phyloP scores from a whole-genome alignment of 2,888 invertebrate species.

The Elysia crispata region DNA sequence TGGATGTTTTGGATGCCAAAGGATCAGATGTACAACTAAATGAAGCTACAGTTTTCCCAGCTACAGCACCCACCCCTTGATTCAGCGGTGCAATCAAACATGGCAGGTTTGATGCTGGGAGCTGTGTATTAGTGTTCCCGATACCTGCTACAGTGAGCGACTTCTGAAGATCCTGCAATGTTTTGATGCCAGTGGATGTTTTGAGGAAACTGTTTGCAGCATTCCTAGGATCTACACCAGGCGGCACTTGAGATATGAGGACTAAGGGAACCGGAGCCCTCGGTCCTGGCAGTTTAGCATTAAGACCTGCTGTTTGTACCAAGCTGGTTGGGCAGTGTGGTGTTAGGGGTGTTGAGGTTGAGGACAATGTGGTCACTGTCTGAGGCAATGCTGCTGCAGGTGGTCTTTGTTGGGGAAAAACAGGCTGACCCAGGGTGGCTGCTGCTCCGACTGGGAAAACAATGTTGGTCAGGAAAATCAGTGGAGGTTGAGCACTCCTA shows the following conservation, averaged over 20 bases:
- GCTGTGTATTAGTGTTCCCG: conserved; percentile 24
- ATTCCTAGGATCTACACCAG: conserved; percentile 29
- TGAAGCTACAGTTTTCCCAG: not conserved
- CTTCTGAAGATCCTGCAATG: conserved; percentile 33
- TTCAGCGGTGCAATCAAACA: not conserved
- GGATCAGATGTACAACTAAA: too few species aligned
- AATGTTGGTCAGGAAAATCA: conserved; percentile 45
- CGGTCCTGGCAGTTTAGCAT: too few species aligned
- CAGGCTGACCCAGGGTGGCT: too few species aligned
- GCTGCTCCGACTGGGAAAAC: conserved; percentile 25
- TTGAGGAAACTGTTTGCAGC: conserved; percentile 31
- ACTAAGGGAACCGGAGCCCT: conserved; percentile 31
- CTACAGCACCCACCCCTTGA: not conserved
- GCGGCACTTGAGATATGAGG: conserved; percentile 40
- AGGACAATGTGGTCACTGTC: not conserved
- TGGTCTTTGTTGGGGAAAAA: not conserved
- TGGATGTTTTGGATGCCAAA: not conserved
- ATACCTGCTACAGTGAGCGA: conserved; percentile 24
- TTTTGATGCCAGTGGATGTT: conserved; percentile 31
- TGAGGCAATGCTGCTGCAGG: not conserved
- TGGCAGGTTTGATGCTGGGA: not conserved
- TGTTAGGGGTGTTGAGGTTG: not conserved
- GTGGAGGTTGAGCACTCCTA: not conserved
- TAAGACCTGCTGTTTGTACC: too few species aligned
- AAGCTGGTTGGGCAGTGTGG: not conserved